Conservation (phyloP, 1,140 invertebrate genomes). For the Procambarus clarkii region DNA sequence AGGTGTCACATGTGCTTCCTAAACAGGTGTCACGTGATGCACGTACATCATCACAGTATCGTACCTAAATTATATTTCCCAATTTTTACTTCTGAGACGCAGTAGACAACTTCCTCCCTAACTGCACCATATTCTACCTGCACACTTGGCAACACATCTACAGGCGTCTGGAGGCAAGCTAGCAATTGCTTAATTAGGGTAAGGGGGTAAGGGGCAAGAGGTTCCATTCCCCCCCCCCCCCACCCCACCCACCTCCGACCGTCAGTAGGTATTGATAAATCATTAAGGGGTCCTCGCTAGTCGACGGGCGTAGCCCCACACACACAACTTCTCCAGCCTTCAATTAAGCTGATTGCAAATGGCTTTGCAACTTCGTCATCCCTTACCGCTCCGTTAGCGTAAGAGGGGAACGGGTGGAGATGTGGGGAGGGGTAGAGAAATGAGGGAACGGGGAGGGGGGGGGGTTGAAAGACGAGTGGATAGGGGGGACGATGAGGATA, state of each 20-base stretch:
- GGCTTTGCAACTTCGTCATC: background rate
- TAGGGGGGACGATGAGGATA: too few species aligned
- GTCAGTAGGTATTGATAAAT: background rate
- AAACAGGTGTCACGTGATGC: too few species aligned
- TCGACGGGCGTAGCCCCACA: background rate
- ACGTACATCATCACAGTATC: too few species aligned
- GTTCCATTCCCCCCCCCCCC: background rate
- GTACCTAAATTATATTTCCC: too few species aligned
- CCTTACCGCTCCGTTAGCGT: background rate
- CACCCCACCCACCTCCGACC: background rate
- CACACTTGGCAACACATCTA: background rate
- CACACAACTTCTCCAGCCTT: slow-evolving; percentile 5
- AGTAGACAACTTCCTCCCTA: background rate
- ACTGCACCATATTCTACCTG: background rate
- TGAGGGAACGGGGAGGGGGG: too few species aligned
- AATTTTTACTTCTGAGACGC: background rate
- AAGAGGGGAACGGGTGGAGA: background rate
- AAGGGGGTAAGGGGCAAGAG: background rate
- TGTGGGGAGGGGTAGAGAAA: background rate
- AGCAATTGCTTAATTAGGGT: slow-evolving; percentile 4
- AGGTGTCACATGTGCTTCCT: too few species aligned
- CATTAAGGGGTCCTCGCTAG: background rate
- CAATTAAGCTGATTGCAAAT: slow-evolving; percentile 21
- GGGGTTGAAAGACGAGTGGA: too few species aligned
- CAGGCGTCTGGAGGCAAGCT: background rate